Evolutionary conservation across 2,888 invertebrate species (phyloP).

Genomic region (Pandemis cinnamomeana): DNA sequence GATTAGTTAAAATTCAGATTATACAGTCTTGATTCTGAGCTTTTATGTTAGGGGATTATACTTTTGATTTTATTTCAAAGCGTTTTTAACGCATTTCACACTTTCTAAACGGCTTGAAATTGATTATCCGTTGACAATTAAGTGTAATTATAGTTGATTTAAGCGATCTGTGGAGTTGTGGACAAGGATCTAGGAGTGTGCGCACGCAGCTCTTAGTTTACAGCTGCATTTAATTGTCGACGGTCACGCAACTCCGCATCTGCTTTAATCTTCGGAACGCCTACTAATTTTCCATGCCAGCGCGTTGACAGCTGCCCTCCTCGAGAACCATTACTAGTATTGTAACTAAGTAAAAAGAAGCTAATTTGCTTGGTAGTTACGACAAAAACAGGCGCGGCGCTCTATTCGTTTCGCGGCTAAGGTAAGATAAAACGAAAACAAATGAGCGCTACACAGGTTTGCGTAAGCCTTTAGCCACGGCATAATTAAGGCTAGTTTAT

Average conservation of each 20-base stretch:
- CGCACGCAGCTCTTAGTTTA: constrained; percentile 36
- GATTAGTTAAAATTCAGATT: not conserved
- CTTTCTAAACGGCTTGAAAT: constrained; percentile 7
- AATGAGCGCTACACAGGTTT: constrained; percentile 28
- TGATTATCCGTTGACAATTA: constrained; percentile 30
- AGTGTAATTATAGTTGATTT: constrained; percentile 28
- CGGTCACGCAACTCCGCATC: constrained; percentile 41
- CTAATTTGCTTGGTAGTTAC: not conserved
- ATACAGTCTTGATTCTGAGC: not conserved
- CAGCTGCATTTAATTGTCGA: constrained; percentile 40
- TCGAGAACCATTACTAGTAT: constrained; percentile 31
- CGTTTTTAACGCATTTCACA: not conserved
- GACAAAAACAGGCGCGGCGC: not conserved
- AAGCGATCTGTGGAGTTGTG: constrained; percentile 22
- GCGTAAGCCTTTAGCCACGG: constrained; percentile 32
- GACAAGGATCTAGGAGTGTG: constrained; percentile 29
- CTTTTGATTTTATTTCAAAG: not conserved
- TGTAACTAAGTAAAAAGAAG: not conserved
- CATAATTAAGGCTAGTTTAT: constrained; percentile 47
- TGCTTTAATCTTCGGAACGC: constrained; percentile 39
- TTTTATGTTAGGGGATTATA: not conserved
- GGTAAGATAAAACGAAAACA: constrained; percentile 14
- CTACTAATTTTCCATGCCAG: constrained; percentile 40
- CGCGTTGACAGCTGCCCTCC: constrained; percentile 35
- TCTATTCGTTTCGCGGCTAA: constrained; percentile 14